Evolutionary conservation across 2,113 vertebrate species (phyloP), one percentile per base, ranked within the genome.

Genomic region (Salvelinus sp.): DNA sequence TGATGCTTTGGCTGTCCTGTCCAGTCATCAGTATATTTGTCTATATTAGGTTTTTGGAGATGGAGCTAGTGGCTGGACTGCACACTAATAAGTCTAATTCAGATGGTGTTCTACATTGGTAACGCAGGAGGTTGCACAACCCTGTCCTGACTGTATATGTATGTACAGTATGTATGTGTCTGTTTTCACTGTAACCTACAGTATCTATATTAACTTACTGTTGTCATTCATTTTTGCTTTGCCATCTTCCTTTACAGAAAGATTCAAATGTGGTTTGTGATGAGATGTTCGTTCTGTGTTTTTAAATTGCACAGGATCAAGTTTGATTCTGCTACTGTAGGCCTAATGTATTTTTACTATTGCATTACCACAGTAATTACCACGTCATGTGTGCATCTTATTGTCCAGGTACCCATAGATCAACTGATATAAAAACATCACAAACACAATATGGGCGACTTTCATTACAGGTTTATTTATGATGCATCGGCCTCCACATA

Each of bases 171-270:
- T 88, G 75, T 82, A 90, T 90, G 89, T 92, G 91, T 93, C 80
- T 88, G 92, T 93, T 93, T 93, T 92, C 91, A 92, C 87, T 93
- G 92, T 93, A 93, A 93, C 91, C 91, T 88, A 44, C 38, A 10
- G 38, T 44, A 90, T 92, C 91, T 90, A 44, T 93, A 92, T 92
- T 93, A 92, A 92, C 85, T 91, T 91, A 86, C 48, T 79, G 76
- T 69, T 69, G 82, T 70, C 54, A 28, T 87, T 68, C 16, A 33
- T 68, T 33, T 38, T 33, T 67, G 12, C 27, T 67, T 18, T 28
- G 18, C 30, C 30, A 7, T 27, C 66, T 20, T 30, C 30, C 16
- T 68, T 68, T 68, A n/a, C 58, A 62, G 20, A 62, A 54, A 16
- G 6, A 30, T 28, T 63, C n/a, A 9, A 63, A 63, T 22, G 23